These are phyloP conservation scores for Isotomurus palustris DNA, from an alignment of 2,888 invertebrate species.

Conservation along the genomic window DNA sequence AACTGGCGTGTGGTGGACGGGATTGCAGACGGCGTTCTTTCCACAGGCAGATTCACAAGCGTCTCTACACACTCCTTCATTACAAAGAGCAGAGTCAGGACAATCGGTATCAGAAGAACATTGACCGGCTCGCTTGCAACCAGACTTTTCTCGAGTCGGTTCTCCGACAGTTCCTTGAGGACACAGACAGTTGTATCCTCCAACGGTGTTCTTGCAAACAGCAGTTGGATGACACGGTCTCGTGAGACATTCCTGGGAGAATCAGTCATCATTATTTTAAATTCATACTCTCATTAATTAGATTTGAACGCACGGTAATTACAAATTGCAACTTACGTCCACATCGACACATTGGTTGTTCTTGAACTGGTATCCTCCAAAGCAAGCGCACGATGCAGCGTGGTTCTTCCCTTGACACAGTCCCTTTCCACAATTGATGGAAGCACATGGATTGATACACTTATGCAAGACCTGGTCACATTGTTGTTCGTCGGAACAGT, in stretches of 20 bases:
- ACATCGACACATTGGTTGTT: slow-evolving; percentile 70
- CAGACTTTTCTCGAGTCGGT: slow-evolving; percentile 58
- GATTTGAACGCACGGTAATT: too few species aligned
- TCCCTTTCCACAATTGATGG: slow-evolving; percentile 73
- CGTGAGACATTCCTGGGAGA: slow-evolving; percentile 70
- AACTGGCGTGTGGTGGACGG: slow-evolving; percentile 68
- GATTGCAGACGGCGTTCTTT: slow-evolving; percentile 67
- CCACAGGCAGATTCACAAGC: slow-evolving; percentile 77
- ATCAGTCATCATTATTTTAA: neutral
- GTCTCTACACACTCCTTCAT: slow-evolving; percentile 66
- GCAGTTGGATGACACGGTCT: slow-evolving; percentile 77
- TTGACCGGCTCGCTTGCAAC: slow-evolving; percentile 77
- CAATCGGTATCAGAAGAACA: slow-evolving; percentile 75
- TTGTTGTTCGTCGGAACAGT: slow-evolving; percentile 24
- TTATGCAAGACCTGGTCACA: slow-evolving; percentile 42
- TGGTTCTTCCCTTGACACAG: slow-evolving; percentile 70
- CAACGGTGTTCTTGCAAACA: slow-evolving; percentile 70
- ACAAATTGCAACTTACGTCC: neutral
- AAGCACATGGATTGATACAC: slow-evolving; percentile 66
- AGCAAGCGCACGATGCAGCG: slow-evolving; percentile 67
- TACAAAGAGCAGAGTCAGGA: slow-evolving; percentile 59
- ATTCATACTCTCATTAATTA: neutral
- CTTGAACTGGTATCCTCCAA: slow-evolving; percentile 64
- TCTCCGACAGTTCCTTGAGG: slow-evolving; percentile 67
- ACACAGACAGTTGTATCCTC: slow-evolving; percentile 72